These are phyloP conservation scores for Odobenus rosmarus DNA, from an alignment of 2,113 vertebrate genomes.

Conservation along the genomic window DNA sequence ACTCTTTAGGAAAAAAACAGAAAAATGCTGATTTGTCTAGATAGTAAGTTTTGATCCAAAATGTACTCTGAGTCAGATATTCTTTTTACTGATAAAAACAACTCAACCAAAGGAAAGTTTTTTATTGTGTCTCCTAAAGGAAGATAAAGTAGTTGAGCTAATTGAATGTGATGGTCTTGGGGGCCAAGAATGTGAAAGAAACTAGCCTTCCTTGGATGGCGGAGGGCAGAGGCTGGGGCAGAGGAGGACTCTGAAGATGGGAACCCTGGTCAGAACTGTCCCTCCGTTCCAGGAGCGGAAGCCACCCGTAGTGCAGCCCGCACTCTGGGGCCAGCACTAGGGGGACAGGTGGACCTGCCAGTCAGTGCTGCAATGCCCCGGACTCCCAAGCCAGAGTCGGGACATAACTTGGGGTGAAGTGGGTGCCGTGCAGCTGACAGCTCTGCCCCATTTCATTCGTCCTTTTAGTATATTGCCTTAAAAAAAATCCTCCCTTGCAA, in stretches of 20 bases:
- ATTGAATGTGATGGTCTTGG: neutral
- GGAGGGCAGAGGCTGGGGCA: neutral
- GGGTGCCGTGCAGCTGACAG: neutral
- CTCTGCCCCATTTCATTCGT: neutral
- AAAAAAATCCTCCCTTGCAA: neutral
- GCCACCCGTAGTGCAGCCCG: neutral
- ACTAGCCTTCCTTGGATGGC: neutral
- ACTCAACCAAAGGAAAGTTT: neutral
- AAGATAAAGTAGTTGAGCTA: neutral
- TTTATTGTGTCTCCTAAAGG: neutral
- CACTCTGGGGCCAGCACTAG: neutral
- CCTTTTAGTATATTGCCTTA: neutral
- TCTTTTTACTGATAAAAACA: neutral
- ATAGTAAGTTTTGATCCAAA: neutral
- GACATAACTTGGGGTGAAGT: no score
- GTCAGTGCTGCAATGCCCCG: neutral
- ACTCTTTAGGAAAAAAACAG: neutral
- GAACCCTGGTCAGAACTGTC: neutral
- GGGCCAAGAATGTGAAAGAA: neutral
- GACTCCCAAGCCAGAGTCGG: neutral
- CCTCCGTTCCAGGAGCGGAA: neutral
- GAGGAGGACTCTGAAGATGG: neutral
- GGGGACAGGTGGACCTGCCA: accelerated
- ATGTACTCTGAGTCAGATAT: neutral
- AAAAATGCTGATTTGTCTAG: neutral